phyloP scores from a whole-genome alignment of 2,113 vertebrate species.

The Bos taurus region DNA sequence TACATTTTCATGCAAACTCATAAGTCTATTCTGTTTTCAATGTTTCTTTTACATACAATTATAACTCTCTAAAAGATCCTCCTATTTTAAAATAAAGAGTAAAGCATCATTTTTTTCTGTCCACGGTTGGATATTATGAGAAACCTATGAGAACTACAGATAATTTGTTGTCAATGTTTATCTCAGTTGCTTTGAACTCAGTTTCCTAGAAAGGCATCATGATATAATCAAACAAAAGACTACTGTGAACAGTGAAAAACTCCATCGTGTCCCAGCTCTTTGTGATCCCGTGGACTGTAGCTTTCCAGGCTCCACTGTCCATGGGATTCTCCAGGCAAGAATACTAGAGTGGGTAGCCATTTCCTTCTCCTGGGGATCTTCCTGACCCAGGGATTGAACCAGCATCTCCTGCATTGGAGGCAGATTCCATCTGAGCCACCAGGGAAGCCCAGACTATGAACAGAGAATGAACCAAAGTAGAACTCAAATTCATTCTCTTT shows the following conservation, averaged over 20 bases:
- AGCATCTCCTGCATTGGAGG: neutral
- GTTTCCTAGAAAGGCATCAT: neutral
- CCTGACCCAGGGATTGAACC: neutral
- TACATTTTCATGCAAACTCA: neutral
- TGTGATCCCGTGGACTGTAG: neutral
- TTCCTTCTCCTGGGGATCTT: neutral
- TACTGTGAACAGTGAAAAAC: neutral
- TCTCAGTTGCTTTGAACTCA: neutral
- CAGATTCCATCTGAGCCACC: neutral
- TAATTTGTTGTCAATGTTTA: neutral
- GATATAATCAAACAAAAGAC: neutral
- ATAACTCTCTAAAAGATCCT: neutral
- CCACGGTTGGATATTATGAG: neutral
- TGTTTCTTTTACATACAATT: neutral
- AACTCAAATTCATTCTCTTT: neutral
- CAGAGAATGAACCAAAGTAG: neutral
- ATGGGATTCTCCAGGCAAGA: neutral
- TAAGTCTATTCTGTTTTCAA: neutral
- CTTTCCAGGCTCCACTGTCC: neutral
- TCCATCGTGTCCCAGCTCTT: neutral
- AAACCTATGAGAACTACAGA: neutral
- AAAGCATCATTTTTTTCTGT: neutral
- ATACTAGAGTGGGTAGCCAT: neutral
- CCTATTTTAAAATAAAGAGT: neutral
- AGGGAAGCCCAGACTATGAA: neutral